Percentiles rank a stretch among this genome's conserved stretches.
Conservation (phyloP, 2,113 vertebrate species). For the Vulpes vulpes region DNA sequence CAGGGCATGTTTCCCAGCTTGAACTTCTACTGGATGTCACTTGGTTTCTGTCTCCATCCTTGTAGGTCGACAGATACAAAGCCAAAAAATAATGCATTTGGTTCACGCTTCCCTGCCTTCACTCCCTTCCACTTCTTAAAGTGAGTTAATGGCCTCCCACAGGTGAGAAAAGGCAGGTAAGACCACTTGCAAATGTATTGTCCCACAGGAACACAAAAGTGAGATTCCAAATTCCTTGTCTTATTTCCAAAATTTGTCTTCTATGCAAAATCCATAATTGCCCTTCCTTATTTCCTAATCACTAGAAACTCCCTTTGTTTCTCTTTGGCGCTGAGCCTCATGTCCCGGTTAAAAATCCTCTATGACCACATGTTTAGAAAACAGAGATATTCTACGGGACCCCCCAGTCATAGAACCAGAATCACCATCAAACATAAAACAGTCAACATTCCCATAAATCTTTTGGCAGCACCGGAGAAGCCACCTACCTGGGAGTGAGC, state of each 20-base stretch:
- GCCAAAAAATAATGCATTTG: background rate
- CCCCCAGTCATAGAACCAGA: background rate
- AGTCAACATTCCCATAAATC: background rate
- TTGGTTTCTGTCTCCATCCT: background rate
- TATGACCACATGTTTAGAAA: background rate
- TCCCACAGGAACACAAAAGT: background rate
- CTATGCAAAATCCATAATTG: background rate
- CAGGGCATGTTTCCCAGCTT: background rate
- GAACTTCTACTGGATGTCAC: background rate
- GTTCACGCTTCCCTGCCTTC: background rate
- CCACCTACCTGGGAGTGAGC: rapidly evolving
- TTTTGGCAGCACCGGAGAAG: background rate
- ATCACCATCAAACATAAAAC: background rate
- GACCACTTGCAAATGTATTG: background rate
- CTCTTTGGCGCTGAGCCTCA: background rate
- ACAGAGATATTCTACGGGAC: background rate
- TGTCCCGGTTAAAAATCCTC: background rate
- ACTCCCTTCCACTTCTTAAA: background rate
- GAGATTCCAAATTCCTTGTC: background rate
- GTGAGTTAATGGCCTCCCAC: background rate
- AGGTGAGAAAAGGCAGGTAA: background rate
- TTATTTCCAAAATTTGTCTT: background rate
- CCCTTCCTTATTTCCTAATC: background rate
- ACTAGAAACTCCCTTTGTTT: background rate
- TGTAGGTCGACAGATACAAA: background rate